Evolutionary conservation across 2,797 vertebrate genomes (phyloP).

Genomic region (Gobionotothen gibberifrons): DNA sequence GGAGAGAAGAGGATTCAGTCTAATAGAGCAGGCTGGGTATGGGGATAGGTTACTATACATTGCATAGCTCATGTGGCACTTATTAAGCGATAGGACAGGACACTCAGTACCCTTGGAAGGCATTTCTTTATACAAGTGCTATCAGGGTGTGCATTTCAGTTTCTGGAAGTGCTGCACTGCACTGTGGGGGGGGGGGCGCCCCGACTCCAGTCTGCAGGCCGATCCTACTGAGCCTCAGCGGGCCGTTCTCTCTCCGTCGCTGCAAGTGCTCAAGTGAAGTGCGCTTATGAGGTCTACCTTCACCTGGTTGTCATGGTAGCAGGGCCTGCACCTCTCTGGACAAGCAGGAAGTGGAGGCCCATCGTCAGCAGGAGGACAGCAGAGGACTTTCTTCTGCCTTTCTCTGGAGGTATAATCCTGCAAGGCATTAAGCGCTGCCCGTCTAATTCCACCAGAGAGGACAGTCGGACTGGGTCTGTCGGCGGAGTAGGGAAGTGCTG

Average conservation of each 20-base stretch:
- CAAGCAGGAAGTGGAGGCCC: slow-evolving; percentile 57
- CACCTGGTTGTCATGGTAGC: slow-evolving; percentile 68
- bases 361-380: slow-evolving; percentile 44
- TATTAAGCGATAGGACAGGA: slow-evolving; percentile 85
- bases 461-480: slow-evolving; percentile 73
- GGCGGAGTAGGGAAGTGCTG: slow-evolving; percentile 83
- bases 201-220: slow-evolving; percentile 60
- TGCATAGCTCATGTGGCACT: slow-evolving; percentile 99
- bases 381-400: slow-evolving; percentile 53
- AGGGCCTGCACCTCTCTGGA: slow-evolving; percentile 53
- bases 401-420: slow-evolving; percentile 63
- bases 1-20: slow-evolving; percentile 81
- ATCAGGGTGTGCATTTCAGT: slow-evolving; percentile 90
- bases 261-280: slow-evolving; percentile 66
- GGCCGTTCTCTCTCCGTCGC: slow-evolving; percentile 35
- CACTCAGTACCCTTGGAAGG: slow-evolving; percentile 93
- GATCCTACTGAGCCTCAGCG: slow-evolving; percentile 32
- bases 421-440: slow-evolving; percentile 67
- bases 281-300: slow-evolving; percentile 68
- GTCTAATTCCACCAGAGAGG: slow-evolving; percentile 71
- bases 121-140: slow-evolving; percentile 96
- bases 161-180: slow-evolving; percentile 90
- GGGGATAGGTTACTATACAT: slow-evolving; percentile 92
- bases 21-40: slow-evolving; percentile 82
- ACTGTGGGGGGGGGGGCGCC: slow-evolving; percentile 81